Conservation (phyloP, 2,113 vertebrate species). For the Emydocephalus ijimae region DNA sequence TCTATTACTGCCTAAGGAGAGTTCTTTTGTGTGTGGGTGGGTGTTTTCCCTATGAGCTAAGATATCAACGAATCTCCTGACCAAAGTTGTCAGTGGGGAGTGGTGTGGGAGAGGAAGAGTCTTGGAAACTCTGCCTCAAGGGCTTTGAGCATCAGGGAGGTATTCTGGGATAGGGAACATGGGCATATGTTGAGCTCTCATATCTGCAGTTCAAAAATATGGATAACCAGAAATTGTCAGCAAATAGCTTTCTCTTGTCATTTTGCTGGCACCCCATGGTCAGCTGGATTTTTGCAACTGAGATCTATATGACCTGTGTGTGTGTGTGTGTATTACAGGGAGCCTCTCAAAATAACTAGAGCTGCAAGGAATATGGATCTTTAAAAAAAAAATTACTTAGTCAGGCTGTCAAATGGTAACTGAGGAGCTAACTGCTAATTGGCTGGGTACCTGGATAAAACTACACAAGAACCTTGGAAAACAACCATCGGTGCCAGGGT, state of each 20-base stretch:
- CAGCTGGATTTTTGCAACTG: background rate
- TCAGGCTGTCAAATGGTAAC: background rate
- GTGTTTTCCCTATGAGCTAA: background rate
- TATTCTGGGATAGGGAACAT: background rate
- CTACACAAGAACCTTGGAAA: background rate
- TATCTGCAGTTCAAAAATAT: background rate
- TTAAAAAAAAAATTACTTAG: background rate
- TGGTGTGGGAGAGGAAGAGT: background rate
- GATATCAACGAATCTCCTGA: background rate
- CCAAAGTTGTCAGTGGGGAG: background rate
- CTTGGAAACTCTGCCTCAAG: background rate
- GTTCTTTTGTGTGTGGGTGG: background rate
- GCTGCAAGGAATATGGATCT: background rate
- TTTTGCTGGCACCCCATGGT: background rate
- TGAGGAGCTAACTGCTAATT: background rate
- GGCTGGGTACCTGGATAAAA: background rate
- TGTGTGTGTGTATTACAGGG: background rate
- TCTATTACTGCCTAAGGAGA: background rate
- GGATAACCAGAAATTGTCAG: background rate
- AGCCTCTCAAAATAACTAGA: background rate
- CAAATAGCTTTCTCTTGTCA: background rate
- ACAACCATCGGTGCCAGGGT: background rate
- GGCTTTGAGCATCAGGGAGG: background rate
- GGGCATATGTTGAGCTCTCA: background rate
- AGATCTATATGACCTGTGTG: background rate